These are phyloP conservation scores for Torymus texanus DNA, from an alignment of 2,888 invertebrate species.

Conservation along the genomic window DNA sequence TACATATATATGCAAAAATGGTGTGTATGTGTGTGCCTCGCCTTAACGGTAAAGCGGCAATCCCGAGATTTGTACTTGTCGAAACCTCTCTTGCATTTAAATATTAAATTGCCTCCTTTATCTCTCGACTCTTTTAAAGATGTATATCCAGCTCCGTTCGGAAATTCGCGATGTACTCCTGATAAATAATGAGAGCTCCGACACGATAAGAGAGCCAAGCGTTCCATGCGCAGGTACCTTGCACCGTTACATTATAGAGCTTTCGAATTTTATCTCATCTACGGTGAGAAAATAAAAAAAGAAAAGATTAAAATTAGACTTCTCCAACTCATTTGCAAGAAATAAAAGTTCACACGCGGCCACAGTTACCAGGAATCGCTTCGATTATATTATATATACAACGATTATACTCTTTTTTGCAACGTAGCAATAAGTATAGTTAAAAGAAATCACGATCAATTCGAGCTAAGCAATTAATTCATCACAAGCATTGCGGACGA, in stretches of 20 bases:
- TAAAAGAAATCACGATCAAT: no score
- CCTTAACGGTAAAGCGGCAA: background rate
- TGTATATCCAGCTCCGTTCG: background rate
- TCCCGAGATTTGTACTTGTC: background rate
- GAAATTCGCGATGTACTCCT: background rate
- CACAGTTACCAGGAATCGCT: no score
- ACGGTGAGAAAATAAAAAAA: no score
- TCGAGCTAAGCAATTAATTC: slow-evolving; percentile 9
- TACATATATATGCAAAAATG: no score
- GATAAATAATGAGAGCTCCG: slow-evolving; percentile 2
- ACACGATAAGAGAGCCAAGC: no score
- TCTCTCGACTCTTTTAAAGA: slow-evolving; percentile 3
- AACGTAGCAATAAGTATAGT: no score
- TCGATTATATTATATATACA: no score
- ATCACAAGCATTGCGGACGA: background rate
- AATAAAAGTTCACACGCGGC: no score
- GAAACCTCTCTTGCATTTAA: no score
- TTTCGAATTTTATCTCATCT: slow-evolving; percentile 12
- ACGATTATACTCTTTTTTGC: no score
- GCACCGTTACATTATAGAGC: slow-evolving; percentile 5
- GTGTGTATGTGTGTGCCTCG: no score
- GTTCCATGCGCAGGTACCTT: background rate
- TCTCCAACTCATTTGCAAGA: no score
- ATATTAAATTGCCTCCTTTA: background rate
- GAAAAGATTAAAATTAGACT: background rate